Conservation (phyloP, 1,140 invertebrate species). For the Neodiprion lecontei region DNA sequence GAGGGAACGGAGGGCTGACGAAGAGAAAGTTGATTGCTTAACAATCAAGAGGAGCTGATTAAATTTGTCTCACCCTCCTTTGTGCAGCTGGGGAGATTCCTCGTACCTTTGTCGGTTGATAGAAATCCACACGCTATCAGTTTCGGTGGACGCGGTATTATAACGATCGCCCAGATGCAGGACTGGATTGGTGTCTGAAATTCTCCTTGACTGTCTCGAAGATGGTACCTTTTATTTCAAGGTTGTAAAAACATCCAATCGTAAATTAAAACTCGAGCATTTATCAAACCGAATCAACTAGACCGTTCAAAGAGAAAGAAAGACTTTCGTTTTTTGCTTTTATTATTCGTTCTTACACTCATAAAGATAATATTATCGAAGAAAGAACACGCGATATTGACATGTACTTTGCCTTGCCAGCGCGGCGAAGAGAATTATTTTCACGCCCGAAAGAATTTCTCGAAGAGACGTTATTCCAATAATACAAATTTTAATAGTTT, state of each 20-base stretch:
- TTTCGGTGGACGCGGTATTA: too few species aligned
- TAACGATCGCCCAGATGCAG: too few species aligned
- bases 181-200: too few species aligned
- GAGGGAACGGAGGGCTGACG: not conserved
- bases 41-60: not conserved
- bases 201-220: too few species aligned
- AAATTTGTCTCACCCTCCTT: not conserved
- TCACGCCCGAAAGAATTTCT: not conserved
- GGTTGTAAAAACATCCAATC: not conserved
- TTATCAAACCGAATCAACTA: not conserved
- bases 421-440: not conserved
- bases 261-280: not conserved
- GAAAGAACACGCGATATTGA: not conserved
- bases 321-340: not conserved
- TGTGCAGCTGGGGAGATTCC: too few species aligned
- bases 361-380: constrained; percentile 1
- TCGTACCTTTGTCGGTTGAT: too few species aligned
- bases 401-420: not conserved
- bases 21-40: constrained; percentile 5
- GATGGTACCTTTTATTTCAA: not conserved
- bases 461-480: not conserved
- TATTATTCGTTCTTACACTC: not conserved
- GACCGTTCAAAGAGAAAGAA: not conserved
- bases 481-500: not conserved
- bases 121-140: too few species aligned